Evolutionary conservation across 2,797 vertebrate genomes (phyloP), one percentile per base, ranked within the genome.

Genomic region (Anguilla megastoma): DNA sequence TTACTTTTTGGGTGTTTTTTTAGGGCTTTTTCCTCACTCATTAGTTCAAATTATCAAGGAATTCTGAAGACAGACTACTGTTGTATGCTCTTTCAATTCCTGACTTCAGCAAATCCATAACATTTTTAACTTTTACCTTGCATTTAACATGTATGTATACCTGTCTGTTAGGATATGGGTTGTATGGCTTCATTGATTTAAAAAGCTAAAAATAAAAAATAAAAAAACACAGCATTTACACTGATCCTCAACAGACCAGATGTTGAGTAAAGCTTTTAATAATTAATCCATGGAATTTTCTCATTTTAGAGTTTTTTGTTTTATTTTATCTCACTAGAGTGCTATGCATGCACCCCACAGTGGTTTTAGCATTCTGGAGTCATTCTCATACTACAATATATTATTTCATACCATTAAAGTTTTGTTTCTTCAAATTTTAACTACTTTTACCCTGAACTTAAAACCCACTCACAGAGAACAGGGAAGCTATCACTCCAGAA

Each of bases 401-500:
- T 74, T 74, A 74, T 74, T 74, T 33, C 12, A 30, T 14, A 16
- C 30, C 69, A 83, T 50, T 50, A 83, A 83, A 83, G 5, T 83
- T 50, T 83, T 24, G 50, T 83, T 83, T 50, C 45, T 52, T 83
- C n/a, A n/a, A 52, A 82, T 45, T 83, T 24, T 0, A 5, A 41
- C 9, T 27, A 83, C 41, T 50, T 52, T 83, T 52, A 24, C 18
- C 41, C 45, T 7, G 12, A 83, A 54, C 50, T 52, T 52, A 10
- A 74, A 74, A 74, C 48, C 48, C 18, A 24, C n/a, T 83, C 41
- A 48, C 8, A 83, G 18, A 2, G 45, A 48, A 82, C 1, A 41
- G 50, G 80, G 80, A 52, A 52, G 80, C 90, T 91, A 92, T 92
- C 88, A 90, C 71, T 86, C 88, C 89, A 88, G 93, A 94, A 93